Percentiles rank a stretch among this genome's conserved stretches.
Conservation (phyloP, 2,113 vertebrate genomes). For the Tamias sibiricus region DNA sequence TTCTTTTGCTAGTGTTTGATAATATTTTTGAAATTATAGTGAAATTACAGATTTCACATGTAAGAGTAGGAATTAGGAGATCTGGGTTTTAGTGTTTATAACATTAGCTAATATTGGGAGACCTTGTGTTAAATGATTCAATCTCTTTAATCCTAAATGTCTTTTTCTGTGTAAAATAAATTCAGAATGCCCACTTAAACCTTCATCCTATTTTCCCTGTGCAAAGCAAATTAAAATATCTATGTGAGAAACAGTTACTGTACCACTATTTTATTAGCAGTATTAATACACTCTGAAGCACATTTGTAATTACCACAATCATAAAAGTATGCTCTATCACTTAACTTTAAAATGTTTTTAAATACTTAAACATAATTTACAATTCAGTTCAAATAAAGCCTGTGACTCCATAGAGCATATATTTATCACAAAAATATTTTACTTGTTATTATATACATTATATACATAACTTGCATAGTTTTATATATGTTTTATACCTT, state of each 20-base stretch:
- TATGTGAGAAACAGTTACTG: background rate
- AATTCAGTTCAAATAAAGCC: conserved; percentile 37
- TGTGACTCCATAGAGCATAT: background rate
- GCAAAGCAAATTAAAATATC: conserved; percentile 31
- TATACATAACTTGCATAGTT: background rate
- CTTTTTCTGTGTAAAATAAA: conserved; percentile 48
- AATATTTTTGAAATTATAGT: conserved; percentile 18
- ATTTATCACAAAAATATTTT: background rate
- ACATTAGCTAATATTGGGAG: background rate
- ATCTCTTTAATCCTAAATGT: conserved; percentile 44
- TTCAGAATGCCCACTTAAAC: background rate
- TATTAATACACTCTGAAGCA: conserved; percentile 8
- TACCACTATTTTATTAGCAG: conserved; percentile 33
- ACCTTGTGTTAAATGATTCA: conserved; percentile 6
- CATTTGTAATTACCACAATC: background rate
- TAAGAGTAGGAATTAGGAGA: background rate
- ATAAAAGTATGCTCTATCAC: background rate
- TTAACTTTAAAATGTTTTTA: conserved; percentile 56
- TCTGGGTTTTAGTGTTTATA: background rate
- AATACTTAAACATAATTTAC: background rate
- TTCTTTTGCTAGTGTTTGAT: conserved; percentile 24
- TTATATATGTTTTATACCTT: conserved; percentile 25
- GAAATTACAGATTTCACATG: conserved; percentile 14
- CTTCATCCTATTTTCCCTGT: background rate
- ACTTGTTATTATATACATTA: background rate